Evolutionary conservation across 2,888 invertebrate genomes (phyloP), one percentile per base, ranked within the genome.

Genomic region (Plebejus melissa): DNA sequence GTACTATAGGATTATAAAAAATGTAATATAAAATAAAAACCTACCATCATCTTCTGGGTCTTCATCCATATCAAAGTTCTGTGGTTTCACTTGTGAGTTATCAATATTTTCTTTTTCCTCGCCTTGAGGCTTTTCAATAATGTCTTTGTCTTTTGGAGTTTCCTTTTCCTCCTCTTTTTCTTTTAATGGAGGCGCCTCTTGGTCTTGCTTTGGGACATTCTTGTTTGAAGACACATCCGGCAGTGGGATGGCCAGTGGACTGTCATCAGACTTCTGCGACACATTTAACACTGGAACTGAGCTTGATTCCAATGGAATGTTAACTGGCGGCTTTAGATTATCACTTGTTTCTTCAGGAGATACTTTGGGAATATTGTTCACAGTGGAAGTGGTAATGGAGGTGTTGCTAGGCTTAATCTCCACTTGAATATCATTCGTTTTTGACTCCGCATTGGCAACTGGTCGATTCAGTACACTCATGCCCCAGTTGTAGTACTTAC

Each of bases 401-500:
- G 6, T 54, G 28, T 72, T 79, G 69, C 50, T 32, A 22, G 57
- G 36, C 46, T 75, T 74, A 6, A 28, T 57, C 4, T 69, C 57
- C 28, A 58, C 28, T 46, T 74, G 58, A n/a, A 54, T 76, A 13
- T 75, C 75, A 60, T 38, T 69, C 9, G 28, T 75, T 65, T 77
- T 79, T 79, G 50, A 28, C 41, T 74, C 32, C 6, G 70, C 70
- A 76, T 76, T 71, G 46, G 80, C 60, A 41, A 74, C 78, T 22
- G 74, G 65, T 72, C 79, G 78, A 46, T 60, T 76, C 60, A 91
- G 80, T 71, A 85, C 77, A 36, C 85, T 84, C 22, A 80, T 79
- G 16, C 91, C 91, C 88, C 87, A 91, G 78, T 88, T 87, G 77
- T 82, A 93, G 80, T 90, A 93, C 82, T 90, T 92, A 80, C 93